Evolutionary conservation across 1,140 invertebrate species (phyloP).

Genomic region (Halesus radiatus): DNA sequence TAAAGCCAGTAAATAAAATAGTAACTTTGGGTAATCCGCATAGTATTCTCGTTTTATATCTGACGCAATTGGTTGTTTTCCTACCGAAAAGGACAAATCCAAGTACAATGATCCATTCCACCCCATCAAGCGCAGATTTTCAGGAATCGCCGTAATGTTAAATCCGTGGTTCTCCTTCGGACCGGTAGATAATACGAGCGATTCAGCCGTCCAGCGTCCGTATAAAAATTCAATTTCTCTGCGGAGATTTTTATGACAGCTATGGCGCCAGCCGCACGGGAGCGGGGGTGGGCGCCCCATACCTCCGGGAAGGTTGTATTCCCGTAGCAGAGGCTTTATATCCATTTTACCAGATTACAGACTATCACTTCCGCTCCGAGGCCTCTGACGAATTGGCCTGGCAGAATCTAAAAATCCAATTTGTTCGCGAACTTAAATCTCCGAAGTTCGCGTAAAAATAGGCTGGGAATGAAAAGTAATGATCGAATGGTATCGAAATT

Average conservation of each 20-base stretch:
- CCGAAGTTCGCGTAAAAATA: too few relatives aligned
- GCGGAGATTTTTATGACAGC: slow-evolving; percentile 15
- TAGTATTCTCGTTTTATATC: too few relatives aligned
- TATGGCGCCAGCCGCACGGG: background rate
- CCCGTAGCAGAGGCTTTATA: background rate
- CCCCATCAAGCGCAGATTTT: background rate
- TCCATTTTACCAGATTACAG: background rate
- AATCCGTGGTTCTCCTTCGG: background rate
- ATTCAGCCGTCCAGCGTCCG: background rate
- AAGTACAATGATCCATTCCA: too few relatives aligned
- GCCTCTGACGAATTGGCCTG: slow-evolving; percentile 13
- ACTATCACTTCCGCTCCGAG: slow-evolving; percentile 14
- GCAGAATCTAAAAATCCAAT: background rate
- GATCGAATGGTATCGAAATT: too few relatives aligned
- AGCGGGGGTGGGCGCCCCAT: background rate
- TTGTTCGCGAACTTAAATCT: too few relatives aligned
- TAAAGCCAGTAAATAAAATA: too few relatives aligned
- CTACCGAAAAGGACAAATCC: too few relatives aligned
- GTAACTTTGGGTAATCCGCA: too few relatives aligned
- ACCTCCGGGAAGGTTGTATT: background rate
- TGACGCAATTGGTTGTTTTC: too few relatives aligned
- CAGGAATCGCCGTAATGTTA: background rate
- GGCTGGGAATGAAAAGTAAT: too few relatives aligned
- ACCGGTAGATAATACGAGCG: background rate
- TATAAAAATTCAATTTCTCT: slow-evolving; percentile 24